Conservation (phyloP, 2,888 invertebrate species). For the Resseliella maxima region DNA sequence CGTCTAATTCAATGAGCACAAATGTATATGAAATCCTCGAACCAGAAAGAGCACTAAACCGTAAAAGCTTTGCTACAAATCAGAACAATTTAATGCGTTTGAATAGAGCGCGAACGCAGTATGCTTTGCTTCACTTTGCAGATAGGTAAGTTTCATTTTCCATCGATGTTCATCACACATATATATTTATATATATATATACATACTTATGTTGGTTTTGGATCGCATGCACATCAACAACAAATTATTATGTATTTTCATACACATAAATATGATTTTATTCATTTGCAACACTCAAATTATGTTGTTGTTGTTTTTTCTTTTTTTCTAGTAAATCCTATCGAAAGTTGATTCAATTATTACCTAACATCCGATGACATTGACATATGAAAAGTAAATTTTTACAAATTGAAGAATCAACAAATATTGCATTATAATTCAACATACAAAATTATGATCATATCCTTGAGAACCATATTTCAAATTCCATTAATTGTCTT, state of each 20-base stretch:
- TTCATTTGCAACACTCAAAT: constrained; percentile 24
- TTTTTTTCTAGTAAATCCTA: constrained; percentile 26
- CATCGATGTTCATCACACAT: background rate
- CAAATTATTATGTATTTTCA: background rate
- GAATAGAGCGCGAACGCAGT: background rate
- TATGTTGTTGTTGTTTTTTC: no score
- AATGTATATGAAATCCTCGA: constrained; percentile 55
- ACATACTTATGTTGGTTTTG: background rate
- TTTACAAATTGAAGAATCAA: background rate
- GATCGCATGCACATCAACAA: background rate
- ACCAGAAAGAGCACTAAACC: constrained; percentile 57
- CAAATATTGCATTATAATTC: background rate
- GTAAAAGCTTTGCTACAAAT: constrained; percentile 3
- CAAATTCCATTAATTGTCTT: constrained; percentile 8
- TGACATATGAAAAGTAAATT: constrained; percentile 56
- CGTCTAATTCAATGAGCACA: constrained; percentile 9
- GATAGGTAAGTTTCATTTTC: background rate
- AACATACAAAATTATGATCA: constrained; percentile 27
- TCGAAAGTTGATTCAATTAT: constrained; percentile 35
- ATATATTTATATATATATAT: background rate
- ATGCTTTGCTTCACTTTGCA: no score
- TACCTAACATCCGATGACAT: constrained; percentile 59
- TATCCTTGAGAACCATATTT: background rate
- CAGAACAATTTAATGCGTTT: constrained; percentile 25
- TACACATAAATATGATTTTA: background rate